Percentiles rank a stretch among this genome's conserved stretches.
Evolutionary conservation across 2,797 vertebrate species (phyloP).

Genomic region (Eleutherodactylus coqui): DNA sequence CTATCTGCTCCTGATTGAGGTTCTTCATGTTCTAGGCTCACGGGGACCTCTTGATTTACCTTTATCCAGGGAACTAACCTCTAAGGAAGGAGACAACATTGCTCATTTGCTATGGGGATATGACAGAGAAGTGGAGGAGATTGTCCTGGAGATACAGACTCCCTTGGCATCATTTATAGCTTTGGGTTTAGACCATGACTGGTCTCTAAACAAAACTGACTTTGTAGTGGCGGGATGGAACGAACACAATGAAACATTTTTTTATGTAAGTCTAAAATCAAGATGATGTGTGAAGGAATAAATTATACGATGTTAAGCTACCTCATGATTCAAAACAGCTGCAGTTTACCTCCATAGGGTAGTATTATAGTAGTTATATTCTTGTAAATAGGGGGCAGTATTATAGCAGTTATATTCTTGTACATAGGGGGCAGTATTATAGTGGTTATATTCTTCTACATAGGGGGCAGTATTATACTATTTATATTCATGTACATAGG

Average conservation of each 20-base stretch:
- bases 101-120: constrained; percentile 77
- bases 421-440: constrained; percentile 2
- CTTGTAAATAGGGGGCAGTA: background rate
- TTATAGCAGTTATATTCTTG: constrained; percentile 12
- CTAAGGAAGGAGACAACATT: constrained; percentile 61
- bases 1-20: constrained; percentile 1
- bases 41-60: constrained; percentile 59
- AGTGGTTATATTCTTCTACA: constrained; percentile 13
- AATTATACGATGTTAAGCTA: background rate
- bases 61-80: constrained; percentile 78
- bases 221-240: constrained; percentile 78
- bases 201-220: constrained; percentile 75
- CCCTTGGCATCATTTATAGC: constrained; percentile 79
- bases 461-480: background rate
- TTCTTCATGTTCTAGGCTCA: constrained; percentile 4
- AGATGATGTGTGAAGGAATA: background rate
- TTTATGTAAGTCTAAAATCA: constrained; percentile 74
- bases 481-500: constrained; percentile 4
- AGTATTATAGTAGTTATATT: constrained; percentile 12
- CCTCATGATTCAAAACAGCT: background rate
- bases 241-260: constrained; percentile 72
- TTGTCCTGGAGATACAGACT: constrained; percentile 77
- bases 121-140: constrained; percentile 68
- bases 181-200: constrained; percentile 76
- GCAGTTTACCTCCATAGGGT: background rate